phyloP scores from a whole-genome alignment of 2,888 invertebrate species.

The Lycophotia porphyrea region DNA sequence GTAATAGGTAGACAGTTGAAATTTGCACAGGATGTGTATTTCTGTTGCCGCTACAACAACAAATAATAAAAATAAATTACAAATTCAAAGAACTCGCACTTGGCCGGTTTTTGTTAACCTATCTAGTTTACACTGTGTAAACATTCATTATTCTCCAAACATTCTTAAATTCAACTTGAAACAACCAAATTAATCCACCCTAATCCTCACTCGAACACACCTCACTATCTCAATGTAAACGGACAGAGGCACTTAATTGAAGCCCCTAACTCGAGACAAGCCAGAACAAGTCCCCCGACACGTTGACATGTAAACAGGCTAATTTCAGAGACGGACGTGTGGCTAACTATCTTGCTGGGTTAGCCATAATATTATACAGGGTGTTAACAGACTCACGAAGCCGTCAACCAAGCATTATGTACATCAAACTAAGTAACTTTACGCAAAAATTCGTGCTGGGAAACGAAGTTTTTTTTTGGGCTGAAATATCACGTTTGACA shows the following conservation, averaged over 20 bases:
- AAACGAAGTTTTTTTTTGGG: no score
- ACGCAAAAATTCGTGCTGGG: no score
- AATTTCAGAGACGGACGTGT: constrained; percentile 45
- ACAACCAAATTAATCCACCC: neutral
- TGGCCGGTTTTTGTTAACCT: neutral
- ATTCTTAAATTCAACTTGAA: neutral
- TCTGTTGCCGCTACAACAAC: no score
- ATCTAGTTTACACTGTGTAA: neutral
- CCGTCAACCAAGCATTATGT: no score
- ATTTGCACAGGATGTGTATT: no score
- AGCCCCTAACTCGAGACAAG: constrained; percentile 38
- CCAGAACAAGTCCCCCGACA: constrained; percentile 46
- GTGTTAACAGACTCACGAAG: no score
- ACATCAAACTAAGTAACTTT: no score
- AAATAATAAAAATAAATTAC: no score
- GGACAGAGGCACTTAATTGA: constrained; percentile 36
- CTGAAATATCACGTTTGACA: no score
- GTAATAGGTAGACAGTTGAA: no score
- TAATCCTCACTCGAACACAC: neutral
- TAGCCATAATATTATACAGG: neutral
- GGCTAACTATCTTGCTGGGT: constrained; percentile 20
- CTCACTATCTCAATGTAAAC: constrained; percentile 19
- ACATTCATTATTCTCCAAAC: neutral
- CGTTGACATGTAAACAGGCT: constrained; percentile 53
- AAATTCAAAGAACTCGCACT: no score